Percentiles rank a stretch among this genome's conserved stretches.
phyloP scores from a whole-genome alignment of 2,888 invertebrate species.

The Meiosimyza platycephala region DNA sequence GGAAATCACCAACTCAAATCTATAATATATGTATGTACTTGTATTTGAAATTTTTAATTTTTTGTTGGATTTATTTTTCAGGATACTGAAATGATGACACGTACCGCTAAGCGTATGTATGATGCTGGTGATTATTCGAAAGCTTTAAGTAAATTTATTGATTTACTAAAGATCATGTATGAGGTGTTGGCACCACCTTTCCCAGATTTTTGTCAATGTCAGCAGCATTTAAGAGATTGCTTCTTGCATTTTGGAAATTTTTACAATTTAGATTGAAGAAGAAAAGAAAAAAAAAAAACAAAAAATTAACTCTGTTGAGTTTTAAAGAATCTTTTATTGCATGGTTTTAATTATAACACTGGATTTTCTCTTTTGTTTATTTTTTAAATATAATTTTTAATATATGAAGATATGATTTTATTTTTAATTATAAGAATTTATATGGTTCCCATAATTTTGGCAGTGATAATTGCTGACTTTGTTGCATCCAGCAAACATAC shows the following conservation, averaged over 20 bases:
- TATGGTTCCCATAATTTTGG: neutral
- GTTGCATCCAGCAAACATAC: slow-evolving; percentile 53
- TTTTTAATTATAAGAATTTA: too few species aligned
- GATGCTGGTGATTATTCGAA: slow-evolving; percentile 73
- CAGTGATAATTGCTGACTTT: slow-evolving; percentile 48
- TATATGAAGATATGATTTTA: too few species aligned
- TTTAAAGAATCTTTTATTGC: neutral
- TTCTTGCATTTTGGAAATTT: slow-evolving; percentile 74
- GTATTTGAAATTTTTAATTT: neutral
- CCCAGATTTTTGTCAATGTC: slow-evolving; percentile 79
- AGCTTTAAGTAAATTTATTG: slow-evolving; percentile 75
- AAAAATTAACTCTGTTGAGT: neutral
- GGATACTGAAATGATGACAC: slow-evolving; percentile 79
- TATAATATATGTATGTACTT: too few species aligned
- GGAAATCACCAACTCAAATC: too few species aligned
- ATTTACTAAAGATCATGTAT: slow-evolving; percentile 76
- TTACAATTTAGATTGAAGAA: slow-evolving; percentile 56
- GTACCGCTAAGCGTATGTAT: slow-evolving; percentile 73
- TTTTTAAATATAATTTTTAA: too few species aligned
- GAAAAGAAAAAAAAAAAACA: neutral
- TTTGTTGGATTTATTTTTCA: slow-evolving; percentile 56
- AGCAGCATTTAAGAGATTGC: slow-evolving; percentile 77
- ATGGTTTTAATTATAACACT: too few species aligned
- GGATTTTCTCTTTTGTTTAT: too few species aligned
- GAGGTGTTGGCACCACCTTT: slow-evolving; percentile 78